Base-by-base conservation (phyloP, 1,140 invertebrate species). In the Hyposmocoma kahamanoa region DNA sequence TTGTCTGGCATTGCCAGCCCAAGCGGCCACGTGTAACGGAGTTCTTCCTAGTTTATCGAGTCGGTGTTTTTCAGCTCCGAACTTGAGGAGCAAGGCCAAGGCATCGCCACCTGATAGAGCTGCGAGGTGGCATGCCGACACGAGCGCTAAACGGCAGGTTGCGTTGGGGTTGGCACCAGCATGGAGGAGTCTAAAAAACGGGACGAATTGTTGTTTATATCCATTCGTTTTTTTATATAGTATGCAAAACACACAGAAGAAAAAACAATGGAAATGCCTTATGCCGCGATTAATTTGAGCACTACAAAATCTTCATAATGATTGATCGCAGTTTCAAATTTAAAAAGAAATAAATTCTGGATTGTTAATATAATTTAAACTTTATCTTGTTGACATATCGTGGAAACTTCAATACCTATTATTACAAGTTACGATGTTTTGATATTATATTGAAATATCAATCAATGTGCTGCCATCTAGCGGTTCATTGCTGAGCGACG, bases 21-120 rank as follows among this genome's bases (percentile, higher is more conserved):
- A 88, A 0, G 84, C 77, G 2, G 87, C 87, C 1, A 88, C 53
- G 44, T 89, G 87, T 10, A 88, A 44, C 0, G 86, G 80, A 1
- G 84, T 85, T 21, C 87, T 63, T 0, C 86, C 86, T 0, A 72
- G 56, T 8, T 50, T 50, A 56, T 88, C 88, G 32, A 73, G 59
- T 13, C 76, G 57, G 39, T 74, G 64, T 22, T 76, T 72, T 32
- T 84, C 72, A 0, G 81, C 82, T 6, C 81, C 85, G 19, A 62
- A 66, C 24, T 74, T 73, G n/a, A 87, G 13, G 3, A 89, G 63
- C 0, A 80, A 55, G 0, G 59, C 43, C 2, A 88, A 57, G 5
- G 83, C 64, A 0, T 83, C 75, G 8, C 65, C 65, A 6, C 79
- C 71, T 0, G 50, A 50, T 1, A 82, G 48, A 0, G 82, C 79